Conservation (phyloP, 2,113 vertebrate species). For the Porphyrio hochstetteri region DNA sequence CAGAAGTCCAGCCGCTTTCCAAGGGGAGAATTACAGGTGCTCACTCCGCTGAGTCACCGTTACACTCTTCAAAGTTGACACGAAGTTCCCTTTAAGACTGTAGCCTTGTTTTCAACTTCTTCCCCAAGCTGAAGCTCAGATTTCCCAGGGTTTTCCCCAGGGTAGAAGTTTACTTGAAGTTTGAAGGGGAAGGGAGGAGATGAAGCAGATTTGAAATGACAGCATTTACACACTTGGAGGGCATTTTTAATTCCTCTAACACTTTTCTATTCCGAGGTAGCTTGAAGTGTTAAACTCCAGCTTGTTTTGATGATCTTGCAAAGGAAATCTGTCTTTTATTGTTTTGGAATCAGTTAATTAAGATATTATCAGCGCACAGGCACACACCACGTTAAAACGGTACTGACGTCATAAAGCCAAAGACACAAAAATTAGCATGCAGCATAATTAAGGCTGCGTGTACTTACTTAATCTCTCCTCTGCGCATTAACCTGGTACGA, state of each 20-base stretch:
- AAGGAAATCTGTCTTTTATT: not conserved
- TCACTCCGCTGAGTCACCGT: not conserved
- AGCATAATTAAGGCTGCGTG: not conserved
- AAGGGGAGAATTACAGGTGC: not conserved
- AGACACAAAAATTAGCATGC: not conserved
- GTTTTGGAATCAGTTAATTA: not conserved
- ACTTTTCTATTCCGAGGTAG: not conserved
- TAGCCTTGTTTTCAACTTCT: not conserved
- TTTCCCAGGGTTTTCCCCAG: not conserved
- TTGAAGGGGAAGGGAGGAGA: not conserved
- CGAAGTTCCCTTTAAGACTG: not conserved
- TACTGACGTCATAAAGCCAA: not conserved
- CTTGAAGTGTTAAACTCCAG: slow-evolving; percentile 3
- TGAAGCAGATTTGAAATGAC: not conserved
- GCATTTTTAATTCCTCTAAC: slow-evolving; percentile 5
- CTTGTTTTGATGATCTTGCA: not conserved
- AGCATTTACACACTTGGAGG: not conserved
- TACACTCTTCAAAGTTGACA: not conserved
- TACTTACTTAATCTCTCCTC: not conserved
- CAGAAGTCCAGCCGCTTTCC: not conserved
- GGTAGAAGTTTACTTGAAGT: not conserved
- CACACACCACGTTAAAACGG: not conserved
- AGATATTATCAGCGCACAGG: not conserved
- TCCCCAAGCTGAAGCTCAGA: not conserved
- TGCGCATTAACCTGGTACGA: not conserved